Evolutionary conservation across 1,140 invertebrate genomes (phyloP), one percentile per base, ranked within the genome.

Genomic region (Geopemphigus sp.): DNA sequence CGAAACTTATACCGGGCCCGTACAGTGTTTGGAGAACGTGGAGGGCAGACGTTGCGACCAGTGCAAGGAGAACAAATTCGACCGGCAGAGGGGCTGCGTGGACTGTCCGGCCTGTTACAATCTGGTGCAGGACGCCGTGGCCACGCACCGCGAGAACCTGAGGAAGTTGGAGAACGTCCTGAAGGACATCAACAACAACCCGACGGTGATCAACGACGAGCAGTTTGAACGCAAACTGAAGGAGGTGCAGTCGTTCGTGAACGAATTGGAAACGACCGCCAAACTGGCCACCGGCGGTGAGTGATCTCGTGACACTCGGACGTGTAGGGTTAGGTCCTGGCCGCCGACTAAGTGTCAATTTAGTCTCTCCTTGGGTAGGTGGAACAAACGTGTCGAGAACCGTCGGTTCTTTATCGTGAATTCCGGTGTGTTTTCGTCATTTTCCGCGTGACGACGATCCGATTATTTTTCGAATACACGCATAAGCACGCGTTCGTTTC

Each of bases 101-200:
- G 92, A 97, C 84, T 98, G 96, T 86, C 95, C 95, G 0, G 88
- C 92, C 22, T 98, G 96, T 84, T 98, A 98, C 84, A 95, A 95
- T 85, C 87, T 99, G 0, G 94, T 98, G 0, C 92, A 96, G 85
- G 92, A 95, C 81, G 92, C 93, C 1, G 94, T 94, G 0, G 91
- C 93, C 84, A 83, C 87, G n/a, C 95, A 98, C 83, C 88, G 94
- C 74, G 85, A 84, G 64, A 93, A 94, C 83, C 86, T 98, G 8
- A 85, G 87, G 1, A 90, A 95, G 81, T 86, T 98, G 17, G 89
- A 91, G 81, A 87, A 90, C 45, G 87, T 93, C 53, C 90, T 90
- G 83, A 88, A 85, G 83, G 91, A 90, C 85, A 94, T 90, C 70
- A 88, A 89, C 47, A 89, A 87, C 80, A 92, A 90, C 82, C 94